A percentile compares a stretch with the other conserved stretches of the same genome.
Evolutionary conservation across 2,888 invertebrate species (phyloP).

Genomic region (Trimorus sp.): DNA sequence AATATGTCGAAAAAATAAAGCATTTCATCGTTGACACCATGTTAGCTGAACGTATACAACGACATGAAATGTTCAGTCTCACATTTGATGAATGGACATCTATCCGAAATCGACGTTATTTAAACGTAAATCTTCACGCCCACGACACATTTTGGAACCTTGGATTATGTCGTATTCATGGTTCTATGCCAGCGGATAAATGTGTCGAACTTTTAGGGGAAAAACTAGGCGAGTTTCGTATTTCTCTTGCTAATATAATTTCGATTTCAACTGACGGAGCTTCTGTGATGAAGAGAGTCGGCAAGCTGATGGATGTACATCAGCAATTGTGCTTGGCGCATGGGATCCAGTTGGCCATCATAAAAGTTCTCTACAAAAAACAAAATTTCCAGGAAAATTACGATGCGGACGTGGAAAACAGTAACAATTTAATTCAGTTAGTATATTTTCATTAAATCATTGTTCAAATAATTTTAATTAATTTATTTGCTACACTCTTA

Average conservation of each 20-base stretch:
- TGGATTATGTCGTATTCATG: conserved; percentile 32
- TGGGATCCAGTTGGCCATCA: conserved; percentile 53
- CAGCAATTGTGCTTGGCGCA: conserved; percentile 70
- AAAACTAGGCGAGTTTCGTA: conserved; percentile 11
- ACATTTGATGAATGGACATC: conserved; percentile 41
- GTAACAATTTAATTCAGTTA: conserved; percentile 8
- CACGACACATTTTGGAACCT: conserved; percentile 22
- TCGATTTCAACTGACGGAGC: conserved; percentile 40
- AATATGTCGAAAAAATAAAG: conserved; percentile 32
- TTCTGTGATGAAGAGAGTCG: conserved; percentile 62
- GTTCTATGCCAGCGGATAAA: conserved; percentile 26
- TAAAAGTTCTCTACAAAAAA: conserved; percentile 28
- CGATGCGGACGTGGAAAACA: background rate
- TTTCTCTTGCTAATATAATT: conserved; percentile 9
- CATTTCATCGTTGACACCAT: conserved; percentile 6
- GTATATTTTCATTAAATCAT: conserved; percentile 5
- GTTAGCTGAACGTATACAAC: conserved; percentile 15
- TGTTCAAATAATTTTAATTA: no score
- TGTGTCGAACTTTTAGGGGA: conserved; percentile 18
- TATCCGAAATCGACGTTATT: conserved; percentile 23
- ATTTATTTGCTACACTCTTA: no score
- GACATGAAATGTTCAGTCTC: conserved; percentile 18
- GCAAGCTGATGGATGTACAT: conserved; percentile 23
- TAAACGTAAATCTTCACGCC: conserved; percentile 32
- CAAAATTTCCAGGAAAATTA: conserved; percentile 3